Evolutionary conservation across 2,113 vertebrate genomes (phyloP), one percentile per base, ranked within the genome.

Genomic region (Coreoperca whiteheadi): DNA sequence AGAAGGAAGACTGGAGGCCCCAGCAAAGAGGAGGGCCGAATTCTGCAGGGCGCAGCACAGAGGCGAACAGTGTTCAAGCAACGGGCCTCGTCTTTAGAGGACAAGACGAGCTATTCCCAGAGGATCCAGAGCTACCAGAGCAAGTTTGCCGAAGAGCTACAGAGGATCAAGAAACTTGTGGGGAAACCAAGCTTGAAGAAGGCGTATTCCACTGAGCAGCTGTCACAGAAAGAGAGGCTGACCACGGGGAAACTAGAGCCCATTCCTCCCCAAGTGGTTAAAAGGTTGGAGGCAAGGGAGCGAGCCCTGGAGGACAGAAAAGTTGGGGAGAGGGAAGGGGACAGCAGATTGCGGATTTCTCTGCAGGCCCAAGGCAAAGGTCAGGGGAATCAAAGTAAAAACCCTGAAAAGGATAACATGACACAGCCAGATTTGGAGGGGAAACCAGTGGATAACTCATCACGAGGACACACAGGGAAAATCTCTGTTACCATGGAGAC

Each of bases 11-110:
- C 91, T 12, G 93, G 92, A 74, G 90, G 83, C 59, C 77, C 83
- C 0, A 83, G 82, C 0, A 90, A 88, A 0, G 94, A 93, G 0
- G 83, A 91, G 73, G 87, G 68, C 32, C 93, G 85, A 0, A 82
- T 84, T 0, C 12, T 82, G 30, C 90, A 32, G 64, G 95, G 94
- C 1, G 94, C 95, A 0, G 94, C 95, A 0, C 93, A 95, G 76
- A 96, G 95, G 65, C 95, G 96, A 41, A 90, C 92, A 7, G 91
- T 94, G 10, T 97, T 99, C 94, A 96, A 97, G 73, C 96, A 98
- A 82, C 97, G 97, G 87, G 97, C 98, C 0, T 96, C 97, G 0
- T 99, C 98, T 8, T 87, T 98, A 37, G 98, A 99, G 1, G 98
- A 99, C 88, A 94, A 96, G 80, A 95, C 95, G 2, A 93, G 94